phyloP scores from a whole-genome alignment of 2,888 invertebrate genomes.

The Abrostola tripartita region DNA sequence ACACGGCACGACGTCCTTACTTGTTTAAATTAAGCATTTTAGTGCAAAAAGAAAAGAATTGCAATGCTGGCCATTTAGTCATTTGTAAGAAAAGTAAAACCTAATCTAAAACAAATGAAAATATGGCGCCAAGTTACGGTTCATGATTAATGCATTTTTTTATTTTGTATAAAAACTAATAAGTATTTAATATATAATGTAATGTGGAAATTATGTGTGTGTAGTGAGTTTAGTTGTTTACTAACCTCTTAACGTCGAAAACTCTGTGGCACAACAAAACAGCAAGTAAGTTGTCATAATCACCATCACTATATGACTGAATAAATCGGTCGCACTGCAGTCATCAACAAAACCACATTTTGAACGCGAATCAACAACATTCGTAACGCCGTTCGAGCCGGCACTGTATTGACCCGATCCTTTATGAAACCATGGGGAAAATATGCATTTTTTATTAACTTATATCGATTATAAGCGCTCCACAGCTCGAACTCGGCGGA shows the following conservation, averaged over 20 bases:
- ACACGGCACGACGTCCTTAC: slow-evolving; percentile 23
- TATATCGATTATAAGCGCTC: slow-evolving; percentile 79
- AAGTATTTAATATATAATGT: too few relatives aligned
- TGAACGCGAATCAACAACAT: slow-evolving; percentile 64
- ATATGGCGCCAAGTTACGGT: slow-evolving; percentile 18
- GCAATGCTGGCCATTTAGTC: slow-evolving; percentile 10
- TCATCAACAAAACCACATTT: slow-evolving; percentile 56
- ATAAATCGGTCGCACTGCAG: slow-evolving; percentile 65
- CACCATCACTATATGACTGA: slow-evolving; percentile 69
- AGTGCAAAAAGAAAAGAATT: slow-evolving; percentile 7
- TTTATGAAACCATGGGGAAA: slow-evolving; percentile 82
- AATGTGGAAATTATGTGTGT: not conserved
- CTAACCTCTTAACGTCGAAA: slow-evolving; percentile 73
- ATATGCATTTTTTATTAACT: slow-evolving; percentile 87
- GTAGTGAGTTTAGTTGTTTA: slow-evolving; percentile 67
- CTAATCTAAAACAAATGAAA: slow-evolving; percentile 17
- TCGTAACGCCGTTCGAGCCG: slow-evolving; percentile 62
- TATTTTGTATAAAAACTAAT: not conserved
- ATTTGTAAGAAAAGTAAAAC: not conserved
- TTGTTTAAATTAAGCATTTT: slow-evolving; percentile 2
- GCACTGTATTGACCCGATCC: slow-evolving; percentile 75
- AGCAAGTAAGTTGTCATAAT: slow-evolving; percentile 57
- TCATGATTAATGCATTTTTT: not conserved
- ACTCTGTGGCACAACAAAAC: slow-evolving; percentile 60
- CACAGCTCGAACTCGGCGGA: slow-evolving; percentile 57